phyloP scores from a whole-genome alignment of 2,888 invertebrate species.

The Lacanobia oleracea region DNA sequence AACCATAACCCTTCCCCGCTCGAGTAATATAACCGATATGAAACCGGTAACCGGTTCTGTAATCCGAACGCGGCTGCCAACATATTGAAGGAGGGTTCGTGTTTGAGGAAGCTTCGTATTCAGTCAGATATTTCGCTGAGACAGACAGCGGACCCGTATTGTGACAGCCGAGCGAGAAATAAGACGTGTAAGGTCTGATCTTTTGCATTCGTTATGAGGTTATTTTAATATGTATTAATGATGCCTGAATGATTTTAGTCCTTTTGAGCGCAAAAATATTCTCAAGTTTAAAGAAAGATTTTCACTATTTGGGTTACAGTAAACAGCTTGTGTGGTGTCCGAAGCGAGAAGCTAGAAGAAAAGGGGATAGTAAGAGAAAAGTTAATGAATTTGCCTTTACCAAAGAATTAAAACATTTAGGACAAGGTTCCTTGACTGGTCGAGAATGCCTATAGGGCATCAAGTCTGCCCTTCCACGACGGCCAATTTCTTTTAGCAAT shows the following conservation, averaged over 20 bases:
- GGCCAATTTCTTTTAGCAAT: not conserved
- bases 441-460: too few species aligned
- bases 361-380: not conserved
- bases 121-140: constrained; percentile 56
- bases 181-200: constrained; percentile 24
- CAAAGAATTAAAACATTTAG: not conserved
- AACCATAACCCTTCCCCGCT: constrained; percentile 49
- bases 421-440: too few species aligned
- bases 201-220: constrained; percentile 31
- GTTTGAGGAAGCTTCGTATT: constrained; percentile 62
- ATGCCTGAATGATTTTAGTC: not conserved
- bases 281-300: not conserved
- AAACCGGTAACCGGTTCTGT: constrained; percentile 60
- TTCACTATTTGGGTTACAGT: not conserved
- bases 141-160: constrained; percentile 47
- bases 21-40: constrained; percentile 51
- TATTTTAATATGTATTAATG: constrained; percentile 19
- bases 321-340: not conserved
- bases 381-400: not conserved
- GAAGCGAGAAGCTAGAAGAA: not conserved
- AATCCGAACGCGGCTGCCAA: constrained; percentile 60
- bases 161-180: constrained; percentile 47
- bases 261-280: not conserved
- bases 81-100: constrained; percentile 61
- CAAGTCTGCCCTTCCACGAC: too few species aligned